These are phyloP conservation scores for Actinemys pallida DNA, from an alignment of 2,113 vertebrate species.

Conservation along the genomic window DNA sequence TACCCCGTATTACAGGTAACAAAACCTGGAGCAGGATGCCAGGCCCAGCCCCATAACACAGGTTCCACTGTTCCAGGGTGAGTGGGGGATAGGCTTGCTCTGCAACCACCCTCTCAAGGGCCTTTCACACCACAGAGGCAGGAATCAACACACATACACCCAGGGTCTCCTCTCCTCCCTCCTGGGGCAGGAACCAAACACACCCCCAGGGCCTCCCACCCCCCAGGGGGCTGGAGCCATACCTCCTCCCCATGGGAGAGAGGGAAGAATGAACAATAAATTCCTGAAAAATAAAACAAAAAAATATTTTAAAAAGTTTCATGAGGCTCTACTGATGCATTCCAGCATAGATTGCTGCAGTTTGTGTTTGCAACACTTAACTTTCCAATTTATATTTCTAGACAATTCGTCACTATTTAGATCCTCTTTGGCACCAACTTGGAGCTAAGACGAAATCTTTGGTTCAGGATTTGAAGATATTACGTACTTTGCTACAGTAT, in stretches of 20 bases:
- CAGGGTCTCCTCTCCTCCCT: background rate
- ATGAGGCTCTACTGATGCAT: background rate
- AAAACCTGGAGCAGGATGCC: background rate
- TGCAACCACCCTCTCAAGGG: background rate
- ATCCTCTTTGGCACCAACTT: constrained; percentile 97
- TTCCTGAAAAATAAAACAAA: too few species aligned
- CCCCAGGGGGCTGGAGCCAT: too few species aligned
- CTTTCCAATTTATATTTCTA: constrained; percentile 73
- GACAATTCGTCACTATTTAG: constrained; percentile 95
- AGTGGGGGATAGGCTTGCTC: background rate
- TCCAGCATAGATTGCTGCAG: background rate
- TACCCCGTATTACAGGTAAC: background rate
- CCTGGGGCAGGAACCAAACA: background rate
- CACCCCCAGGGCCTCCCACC: background rate
- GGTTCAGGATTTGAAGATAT: constrained; percentile 94
- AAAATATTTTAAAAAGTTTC: background rate
- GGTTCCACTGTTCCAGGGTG: background rate
- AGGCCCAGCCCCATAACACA: background rate
- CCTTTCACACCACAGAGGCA: background rate
- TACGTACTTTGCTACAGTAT: constrained; percentile 91
- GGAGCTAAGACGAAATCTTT: constrained; percentile 94
- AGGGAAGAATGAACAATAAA: too few species aligned
- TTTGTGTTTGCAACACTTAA: background rate
- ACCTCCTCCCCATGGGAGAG: too few species aligned
- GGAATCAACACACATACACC: background rate